Percentiles rank a stretch among this genome's conserved stretches.
Conservation (phyloP, 2,888 invertebrate species). For the Smittia sp. region DNA sequence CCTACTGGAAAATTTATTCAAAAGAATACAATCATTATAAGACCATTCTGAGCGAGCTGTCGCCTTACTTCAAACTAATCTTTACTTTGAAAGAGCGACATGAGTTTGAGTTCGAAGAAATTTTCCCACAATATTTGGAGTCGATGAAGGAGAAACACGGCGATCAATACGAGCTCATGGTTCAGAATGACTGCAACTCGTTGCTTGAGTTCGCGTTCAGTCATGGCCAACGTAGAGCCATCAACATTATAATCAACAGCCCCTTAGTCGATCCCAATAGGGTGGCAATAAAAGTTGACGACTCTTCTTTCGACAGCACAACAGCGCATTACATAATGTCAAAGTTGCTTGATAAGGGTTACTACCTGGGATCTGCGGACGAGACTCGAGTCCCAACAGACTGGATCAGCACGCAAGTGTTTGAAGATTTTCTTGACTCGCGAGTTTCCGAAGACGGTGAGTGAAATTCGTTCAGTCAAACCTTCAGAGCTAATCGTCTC, state of each 20-base stretch:
- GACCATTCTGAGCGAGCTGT: background rate
- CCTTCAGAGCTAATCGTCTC: background rate
- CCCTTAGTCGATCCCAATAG: constrained; percentile 23
- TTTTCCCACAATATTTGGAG: constrained; percentile 32
- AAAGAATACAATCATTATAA: constrained; percentile 35
- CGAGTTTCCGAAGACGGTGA: constrained; percentile 34
- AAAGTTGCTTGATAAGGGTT: constrained; percentile 38
- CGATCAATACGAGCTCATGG: background rate
- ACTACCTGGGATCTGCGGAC: constrained; percentile 12
- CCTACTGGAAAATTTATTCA: constrained; percentile 32
- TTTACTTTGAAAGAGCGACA: constrained; percentile 22
- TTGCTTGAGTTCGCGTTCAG: constrained; percentile 27
- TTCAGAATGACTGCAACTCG: constrained; percentile 31
- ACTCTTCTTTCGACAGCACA: constrained; percentile 4
- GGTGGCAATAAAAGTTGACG: constrained; percentile 16
- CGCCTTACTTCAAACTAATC: constrained; percentile 34
- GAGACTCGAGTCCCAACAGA: constrained; percentile 3
- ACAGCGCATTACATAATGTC: constrained; percentile 24
- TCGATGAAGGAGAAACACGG: background rate
- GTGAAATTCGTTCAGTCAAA: background rate
- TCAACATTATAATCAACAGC: constrained; percentile 17
- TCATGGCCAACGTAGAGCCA: constrained; percentile 11
- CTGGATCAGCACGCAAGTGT: constrained; percentile 39
- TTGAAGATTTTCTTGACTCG: constrained; percentile 37
- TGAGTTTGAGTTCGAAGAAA: constrained; percentile 35